Base-by-base conservation (phyloP, 92 coral and sea anemone genomes). In the Porites rus region DNA sequence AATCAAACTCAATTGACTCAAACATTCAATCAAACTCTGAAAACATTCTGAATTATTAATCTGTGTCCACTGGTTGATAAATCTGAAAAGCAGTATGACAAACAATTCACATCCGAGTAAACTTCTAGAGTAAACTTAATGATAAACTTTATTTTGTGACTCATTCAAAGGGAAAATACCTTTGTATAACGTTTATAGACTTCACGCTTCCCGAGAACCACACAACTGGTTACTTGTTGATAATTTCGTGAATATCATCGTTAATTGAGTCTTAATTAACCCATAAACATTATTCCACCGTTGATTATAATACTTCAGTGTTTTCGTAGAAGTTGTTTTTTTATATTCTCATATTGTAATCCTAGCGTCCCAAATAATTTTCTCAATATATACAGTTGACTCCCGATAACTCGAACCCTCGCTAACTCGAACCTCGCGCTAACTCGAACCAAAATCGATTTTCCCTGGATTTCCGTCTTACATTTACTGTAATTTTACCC, bases 21-120 rank as follows among this genome's bases (percentile, higher is more conserved):
- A 28, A 28, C 31, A 28, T 28, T 28, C 31, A 28, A 28, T 28
- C 31, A 2, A 28, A 28, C 31, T 28, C 31, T 78, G 53, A 65
- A 61, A 62, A 3, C 16, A 31, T 17, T 19, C 24, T 7, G 51
- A 78, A 21, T 61, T 28, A 79, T 31, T 28, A 61, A 79, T 79
- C 56, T 79, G 11, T 79, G 78, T 10, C 78, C 78, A 6, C 21
- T 74, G 7, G 20, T 22, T 38, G 21, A 74, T 74, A 21, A 25
- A 18, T 74, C 1, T 46, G 58, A 18, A 25, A 46, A 20, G 38
- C 19, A 38, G 43, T 74, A 74, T 16, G 56, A 73, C 10, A 74
- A 25, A 11, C 2, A 46, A 74, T 54, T 54, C 60, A 54, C 60
- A 54, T 54, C 13, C 60, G 60, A 54, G 60, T 7, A 54, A 54